phyloP scores from a whole-genome alignment of 2,113 vertebrate species.

The Axis porcinus region DNA sequence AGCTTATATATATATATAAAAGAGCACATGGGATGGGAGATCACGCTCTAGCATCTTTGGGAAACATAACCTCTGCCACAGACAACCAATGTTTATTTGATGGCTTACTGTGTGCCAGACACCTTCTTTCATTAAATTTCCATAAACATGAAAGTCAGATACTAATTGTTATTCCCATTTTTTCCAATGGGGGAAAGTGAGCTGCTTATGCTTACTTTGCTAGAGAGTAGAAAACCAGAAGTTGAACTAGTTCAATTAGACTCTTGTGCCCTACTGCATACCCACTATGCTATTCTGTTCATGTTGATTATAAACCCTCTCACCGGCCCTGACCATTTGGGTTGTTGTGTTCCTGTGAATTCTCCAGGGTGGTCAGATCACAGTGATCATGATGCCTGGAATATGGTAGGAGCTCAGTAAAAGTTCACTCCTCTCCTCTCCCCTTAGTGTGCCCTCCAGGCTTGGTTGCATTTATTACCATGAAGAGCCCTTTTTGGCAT shows the following conservation, averaged over 20 bases:
- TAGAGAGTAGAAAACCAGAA: neutral
- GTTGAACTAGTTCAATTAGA: neutral
- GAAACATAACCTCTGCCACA: neutral
- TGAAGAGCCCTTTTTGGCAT: neutral
- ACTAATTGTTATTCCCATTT: neutral
- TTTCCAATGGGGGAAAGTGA: neutral
- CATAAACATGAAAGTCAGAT: neutral
- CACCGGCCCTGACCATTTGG: neutral
- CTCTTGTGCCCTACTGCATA: neutral
- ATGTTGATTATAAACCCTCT: neutral
- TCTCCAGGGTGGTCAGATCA: neutral
- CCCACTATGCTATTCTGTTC: neutral
- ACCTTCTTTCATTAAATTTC: neutral
- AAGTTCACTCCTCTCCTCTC: neutral
- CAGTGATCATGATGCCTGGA: neutral
- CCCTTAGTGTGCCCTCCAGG: neutral
- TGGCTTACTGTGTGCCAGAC: neutral
- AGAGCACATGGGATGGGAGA: neutral
- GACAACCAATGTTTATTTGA: neutral
- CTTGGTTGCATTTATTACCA: neutral
- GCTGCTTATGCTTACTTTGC: neutral
- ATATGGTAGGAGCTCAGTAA: neutral
- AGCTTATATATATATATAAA: neutral
- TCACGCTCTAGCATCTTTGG: neutral
- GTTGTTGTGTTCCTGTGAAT: neutral